Evolutionary conservation across 2,797 vertebrate genomes (phyloP), one percentile per base, ranked within the genome.

Genomic region (Rhynchotus rufescens): DNA sequence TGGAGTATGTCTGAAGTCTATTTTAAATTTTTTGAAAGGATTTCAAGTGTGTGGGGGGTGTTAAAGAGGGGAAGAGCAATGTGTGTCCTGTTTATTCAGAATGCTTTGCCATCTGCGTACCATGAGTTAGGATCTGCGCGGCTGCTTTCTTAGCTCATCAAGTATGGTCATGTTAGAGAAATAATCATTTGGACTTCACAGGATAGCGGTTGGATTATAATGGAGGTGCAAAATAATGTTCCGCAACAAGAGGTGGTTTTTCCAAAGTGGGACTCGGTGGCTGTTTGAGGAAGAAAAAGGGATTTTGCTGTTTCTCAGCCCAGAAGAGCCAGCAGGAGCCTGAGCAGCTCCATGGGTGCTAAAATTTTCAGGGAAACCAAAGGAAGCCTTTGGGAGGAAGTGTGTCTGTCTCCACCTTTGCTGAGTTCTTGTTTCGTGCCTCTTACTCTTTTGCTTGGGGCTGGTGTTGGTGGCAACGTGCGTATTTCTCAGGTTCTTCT

Each of bases 181-280:
- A 34, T 26, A 30, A 5, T 28, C 65, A 15, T 49, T 80, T 12
- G 2, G 45, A 42, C 20, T 38, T 72, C 3, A 44, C 44, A 20
- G 36, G 30, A 12, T 60, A 51, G 20, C 32, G 16, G 12, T 60
- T 17, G 36, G 47, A 40, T 40, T 83, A 26, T 32, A 25, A 22
- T 80, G 44, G 44, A 4, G 7, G 25, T 84, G 67, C 62, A 30
- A 77, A 82, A 45, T 45, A 12, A 42, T 21, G 20, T 28, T 42
- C 64, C 62, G 57, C 84, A 69, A 51, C 5, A 23, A 49, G 15
- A 65, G 32, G 9, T 11, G 11, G 12, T 68, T 87, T n/a, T 54
- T n/a, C n/a, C 0, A 0, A 72, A 66, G 26, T 0, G 0, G 57
- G 51, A 8, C n/a, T 44, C 9, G 1, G 32, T 1, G 0, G 44